phyloP scores from a whole-genome alignment of 2,888 invertebrate genomes.

The Hybos culiciformis region DNA sequence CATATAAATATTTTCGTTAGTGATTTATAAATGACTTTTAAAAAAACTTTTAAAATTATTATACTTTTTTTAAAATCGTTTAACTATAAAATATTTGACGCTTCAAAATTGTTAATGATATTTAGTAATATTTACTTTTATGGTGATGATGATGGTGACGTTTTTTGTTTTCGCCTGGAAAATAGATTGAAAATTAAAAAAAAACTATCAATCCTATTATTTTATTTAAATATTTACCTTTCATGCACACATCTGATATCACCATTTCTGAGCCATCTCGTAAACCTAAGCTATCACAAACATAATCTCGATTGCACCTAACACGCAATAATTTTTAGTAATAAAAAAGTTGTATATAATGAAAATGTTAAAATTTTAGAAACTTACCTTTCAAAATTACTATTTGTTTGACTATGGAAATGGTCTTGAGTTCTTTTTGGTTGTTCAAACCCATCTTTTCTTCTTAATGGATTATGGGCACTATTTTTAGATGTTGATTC shows the following conservation, averaged over 20 bases:
- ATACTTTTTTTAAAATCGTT: too few relatives aligned
- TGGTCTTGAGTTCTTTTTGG: too few relatives aligned
- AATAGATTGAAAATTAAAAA: slow-evolving; percentile 2
- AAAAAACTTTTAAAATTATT: too few relatives aligned
- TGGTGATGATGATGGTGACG: slow-evolving; percentile 36
- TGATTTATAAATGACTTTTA: too few relatives aligned
- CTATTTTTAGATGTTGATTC: slow-evolving; percentile 54
- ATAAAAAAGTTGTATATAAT: too few relatives aligned
- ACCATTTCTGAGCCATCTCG: slow-evolving; percentile 66
- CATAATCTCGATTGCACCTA: slow-evolving; percentile 31
- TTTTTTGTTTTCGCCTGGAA: slow-evolving; percentile 33
- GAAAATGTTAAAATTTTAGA: too few relatives aligned
- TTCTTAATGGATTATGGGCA: slow-evolving; percentile 44
- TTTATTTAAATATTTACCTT: slow-evolving; percentile 21
- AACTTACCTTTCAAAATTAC: too few relatives aligned
- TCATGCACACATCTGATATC: slow-evolving; percentile 47
- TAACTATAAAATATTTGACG: too few relatives aligned
- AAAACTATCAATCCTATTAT: slow-evolving; percentile 1
- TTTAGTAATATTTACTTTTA: slow-evolving; percentile 35
- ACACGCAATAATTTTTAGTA: not conserved
- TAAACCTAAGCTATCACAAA: slow-evolving; percentile 33
- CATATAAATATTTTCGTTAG: too few relatives aligned
- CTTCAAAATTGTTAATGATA: slow-evolving; percentile 14
- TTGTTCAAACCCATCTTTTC: slow-evolving; percentile 60
- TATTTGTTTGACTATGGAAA: too few relatives aligned